Evolutionary conservation across 2,113 vertebrate genomes (phyloP).

Genomic region (Ptilorrhoa leucosticta): DNA sequence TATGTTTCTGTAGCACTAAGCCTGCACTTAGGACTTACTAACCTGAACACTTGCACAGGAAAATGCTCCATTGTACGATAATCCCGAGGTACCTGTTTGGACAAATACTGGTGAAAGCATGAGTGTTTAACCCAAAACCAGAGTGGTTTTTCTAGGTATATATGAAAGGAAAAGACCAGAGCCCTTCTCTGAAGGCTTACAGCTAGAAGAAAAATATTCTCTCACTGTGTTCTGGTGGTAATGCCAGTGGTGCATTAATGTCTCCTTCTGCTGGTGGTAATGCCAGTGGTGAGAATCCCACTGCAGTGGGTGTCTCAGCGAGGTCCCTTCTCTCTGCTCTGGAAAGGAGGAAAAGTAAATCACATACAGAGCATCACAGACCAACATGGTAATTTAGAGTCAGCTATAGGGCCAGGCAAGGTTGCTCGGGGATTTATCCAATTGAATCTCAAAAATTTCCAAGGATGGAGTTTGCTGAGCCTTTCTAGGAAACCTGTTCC

Average conservation of each 20-base stretch:
- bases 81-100: neutral
- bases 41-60: neutral
- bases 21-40: neutral
- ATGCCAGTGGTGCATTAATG: neutral
- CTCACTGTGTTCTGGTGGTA: neutral
- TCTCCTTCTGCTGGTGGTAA: neutral
- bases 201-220: neutral
- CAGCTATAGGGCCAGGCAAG: neutral
- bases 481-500: neutral
- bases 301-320: neutral
- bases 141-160: neutral
- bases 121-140: neutral
- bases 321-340: neutral
- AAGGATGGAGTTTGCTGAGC: neutral
- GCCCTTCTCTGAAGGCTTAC: neutral
- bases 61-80: neutral
- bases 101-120: neutral
- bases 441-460: neutral
- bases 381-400: neutral
- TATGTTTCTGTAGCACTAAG: neutral
- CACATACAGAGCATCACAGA: neutral
- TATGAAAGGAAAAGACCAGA: neutral
- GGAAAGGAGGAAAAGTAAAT: neutral
- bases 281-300: accelerated
- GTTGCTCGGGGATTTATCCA: neutral